Percentiles rank a stretch among this genome's conserved stretches.
Conservation (phyloP, 2,113 vertebrate species). For the Ictalurus furcatus region DNA sequence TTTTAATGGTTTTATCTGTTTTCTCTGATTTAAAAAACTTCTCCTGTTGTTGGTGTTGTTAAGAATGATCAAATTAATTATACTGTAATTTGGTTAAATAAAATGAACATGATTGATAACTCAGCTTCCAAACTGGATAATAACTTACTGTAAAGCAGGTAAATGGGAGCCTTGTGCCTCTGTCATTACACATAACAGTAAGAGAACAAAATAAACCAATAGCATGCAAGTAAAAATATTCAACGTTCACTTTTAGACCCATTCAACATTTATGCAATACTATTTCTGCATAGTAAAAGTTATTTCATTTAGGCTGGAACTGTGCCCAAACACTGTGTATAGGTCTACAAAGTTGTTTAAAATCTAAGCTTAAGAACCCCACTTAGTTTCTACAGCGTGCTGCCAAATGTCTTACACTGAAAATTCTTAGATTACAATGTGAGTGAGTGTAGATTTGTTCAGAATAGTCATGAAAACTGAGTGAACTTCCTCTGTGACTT, state of each 20-base stretch:
- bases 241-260: background rate
- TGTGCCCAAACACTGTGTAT: slow-evolving; percentile 19
- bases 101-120: slow-evolving; percentile 4
- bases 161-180: background rate
- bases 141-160: background rate
- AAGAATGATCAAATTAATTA: background rate
- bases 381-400: background rate
- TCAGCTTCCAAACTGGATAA: background rate
- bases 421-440: slow-evolving; percentile 14
- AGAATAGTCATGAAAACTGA: background rate
- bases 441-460: slow-evolving; percentile 20
- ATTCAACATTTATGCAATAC: background rate
- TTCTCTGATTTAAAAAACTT: slow-evolving; percentile 4
- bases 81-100: background rate
- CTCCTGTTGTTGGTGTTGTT: slow-evolving; percentile 15
- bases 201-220: slow-evolving; percentile 1
- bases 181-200: background rate
- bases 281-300: slow-evolving; percentile 12
- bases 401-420: slow-evolving; percentile 10
- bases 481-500: slow-evolving; percentile 61
- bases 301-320: slow-evolving; percentile 11
- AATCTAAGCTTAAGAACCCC: background rate
- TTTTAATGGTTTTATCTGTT: slow-evolving; percentile 24
- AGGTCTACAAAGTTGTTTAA: slow-evolving; percentile 11
- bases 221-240: background rate